phyloP scores from a whole-genome alignment of 2,797 vertebrate species.

The Trichosurus vulpecula region DNA sequence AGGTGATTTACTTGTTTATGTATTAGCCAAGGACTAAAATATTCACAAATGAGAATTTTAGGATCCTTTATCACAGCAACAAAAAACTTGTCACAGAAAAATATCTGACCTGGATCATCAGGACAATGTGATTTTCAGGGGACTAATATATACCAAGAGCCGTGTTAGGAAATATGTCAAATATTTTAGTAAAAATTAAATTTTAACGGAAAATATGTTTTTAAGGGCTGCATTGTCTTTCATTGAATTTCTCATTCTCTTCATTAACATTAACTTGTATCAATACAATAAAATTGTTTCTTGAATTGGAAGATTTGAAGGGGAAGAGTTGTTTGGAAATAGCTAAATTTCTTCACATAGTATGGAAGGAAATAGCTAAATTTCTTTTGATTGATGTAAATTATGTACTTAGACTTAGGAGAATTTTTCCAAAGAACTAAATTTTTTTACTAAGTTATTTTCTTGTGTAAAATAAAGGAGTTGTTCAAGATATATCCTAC shows the following conservation, averaged over 20 bases:
- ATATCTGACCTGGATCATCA: slow-evolving; percentile 37
- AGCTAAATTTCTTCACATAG: too few species aligned
- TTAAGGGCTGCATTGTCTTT: not conserved
- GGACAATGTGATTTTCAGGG: slow-evolving; percentile 38
- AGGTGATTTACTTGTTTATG: slow-evolving; percentile 29
- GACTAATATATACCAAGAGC: not conserved
- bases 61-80: slow-evolving; percentile 31
- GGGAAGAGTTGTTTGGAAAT: too few species aligned
- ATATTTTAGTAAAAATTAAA: not conserved
- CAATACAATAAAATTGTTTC: not conserved
- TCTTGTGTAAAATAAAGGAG: not conserved
- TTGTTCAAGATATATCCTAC: not conserved
- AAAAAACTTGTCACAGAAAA: slow-evolving; percentile 3
- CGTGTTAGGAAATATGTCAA: not conserved
- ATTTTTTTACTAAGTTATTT: not conserved
- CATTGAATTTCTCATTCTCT: not conserved
- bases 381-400: too few species aligned
- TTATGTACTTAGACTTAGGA: not conserved
- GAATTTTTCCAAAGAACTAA: not conserved
- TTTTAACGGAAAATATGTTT: not conserved
- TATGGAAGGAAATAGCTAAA: too few species aligned
- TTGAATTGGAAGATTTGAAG: not conserved
- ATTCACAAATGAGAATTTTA: slow-evolving; percentile 51
- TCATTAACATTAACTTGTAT: not conserved
- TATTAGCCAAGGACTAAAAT: slow-evolving; percentile 42